These are phyloP conservation scores for Megaceryle alcyon DNA, from an alignment of 2,797 vertebrate species.

Conservation along the genomic window DNA sequence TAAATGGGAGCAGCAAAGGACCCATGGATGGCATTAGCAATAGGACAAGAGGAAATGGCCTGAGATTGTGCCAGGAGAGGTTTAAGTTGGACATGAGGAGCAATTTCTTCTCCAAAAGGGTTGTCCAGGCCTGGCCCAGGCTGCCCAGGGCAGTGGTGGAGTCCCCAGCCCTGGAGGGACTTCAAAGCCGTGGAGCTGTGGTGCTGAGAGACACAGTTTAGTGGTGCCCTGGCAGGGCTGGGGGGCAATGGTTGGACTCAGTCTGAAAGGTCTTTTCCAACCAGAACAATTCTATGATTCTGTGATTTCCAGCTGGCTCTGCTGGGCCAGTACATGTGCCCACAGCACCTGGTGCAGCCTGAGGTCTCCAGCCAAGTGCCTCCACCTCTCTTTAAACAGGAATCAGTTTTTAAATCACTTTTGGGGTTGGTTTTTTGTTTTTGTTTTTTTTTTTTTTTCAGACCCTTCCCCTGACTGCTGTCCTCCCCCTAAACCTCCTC, in stretches of 20 bases:
- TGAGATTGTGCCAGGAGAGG: neutral
- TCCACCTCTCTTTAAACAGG: neutral
- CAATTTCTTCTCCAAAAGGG: neutral
- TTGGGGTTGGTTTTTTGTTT: no score
- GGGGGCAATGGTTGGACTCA: neutral
- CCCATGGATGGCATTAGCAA: neutral
- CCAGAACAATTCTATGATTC: neutral
- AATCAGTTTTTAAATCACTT: neutral
- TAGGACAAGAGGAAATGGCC: neutral
- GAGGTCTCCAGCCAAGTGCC: neutral
- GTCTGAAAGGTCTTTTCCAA: neutral
- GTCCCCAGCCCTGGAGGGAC: neutral
- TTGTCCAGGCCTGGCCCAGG: neutral
- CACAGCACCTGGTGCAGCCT: rapidly evolving
- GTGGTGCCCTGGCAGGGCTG: neutral
- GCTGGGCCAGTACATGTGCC: rapidly evolving
- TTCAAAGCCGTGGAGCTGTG: neutral
- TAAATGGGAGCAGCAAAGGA: neutral
- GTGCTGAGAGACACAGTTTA: neutral
- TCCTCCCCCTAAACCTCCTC: neutral
- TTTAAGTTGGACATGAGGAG: neutral
- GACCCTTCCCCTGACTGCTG: neutral
- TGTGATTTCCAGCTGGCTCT: neutral
- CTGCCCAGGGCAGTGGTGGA: neutral
- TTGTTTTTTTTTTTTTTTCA: neutral